Conservation (phyloP, 64 coral and sea anemone genomes). For the Montipora cactus region DNA sequence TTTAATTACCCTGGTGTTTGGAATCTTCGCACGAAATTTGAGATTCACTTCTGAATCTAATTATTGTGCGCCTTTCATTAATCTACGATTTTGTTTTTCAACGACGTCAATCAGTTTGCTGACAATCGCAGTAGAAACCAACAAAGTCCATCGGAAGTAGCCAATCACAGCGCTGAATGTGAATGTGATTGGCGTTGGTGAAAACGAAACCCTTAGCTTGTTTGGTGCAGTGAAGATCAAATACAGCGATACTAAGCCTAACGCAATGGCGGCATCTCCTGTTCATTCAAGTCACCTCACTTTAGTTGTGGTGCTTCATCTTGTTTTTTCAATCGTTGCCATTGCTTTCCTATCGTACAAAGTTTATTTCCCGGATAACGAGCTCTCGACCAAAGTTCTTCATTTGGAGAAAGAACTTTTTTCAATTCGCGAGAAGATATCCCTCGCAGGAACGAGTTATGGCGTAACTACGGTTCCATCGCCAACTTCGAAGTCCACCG, state of each 20-base stretch:
- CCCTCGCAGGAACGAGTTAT: background rate
- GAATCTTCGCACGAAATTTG: no score
- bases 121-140: no score
- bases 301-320: conserved; percentile 5
- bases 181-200: no score
- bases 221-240: background rate
- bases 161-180: no score
- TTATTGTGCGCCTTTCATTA: no score
- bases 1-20: no score
- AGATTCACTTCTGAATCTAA: no score
- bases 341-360: background rate
- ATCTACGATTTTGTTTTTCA: no score
- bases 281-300: background rate
- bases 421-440: background rate
- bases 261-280: background rate
- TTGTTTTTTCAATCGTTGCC: background rate
- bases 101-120: no score
- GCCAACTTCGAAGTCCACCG: background rate
- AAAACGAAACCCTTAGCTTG: no score
- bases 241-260: background rate
- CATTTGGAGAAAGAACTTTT: conserved; percentile 9
- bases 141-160: no score
- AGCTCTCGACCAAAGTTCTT: conserved; percentile 24
- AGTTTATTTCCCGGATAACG: conserved; percentile 4
- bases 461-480: no score